Conservation (phyloP, 2,888 invertebrate genomes). For the Iselma pallidipennis region DNA sequence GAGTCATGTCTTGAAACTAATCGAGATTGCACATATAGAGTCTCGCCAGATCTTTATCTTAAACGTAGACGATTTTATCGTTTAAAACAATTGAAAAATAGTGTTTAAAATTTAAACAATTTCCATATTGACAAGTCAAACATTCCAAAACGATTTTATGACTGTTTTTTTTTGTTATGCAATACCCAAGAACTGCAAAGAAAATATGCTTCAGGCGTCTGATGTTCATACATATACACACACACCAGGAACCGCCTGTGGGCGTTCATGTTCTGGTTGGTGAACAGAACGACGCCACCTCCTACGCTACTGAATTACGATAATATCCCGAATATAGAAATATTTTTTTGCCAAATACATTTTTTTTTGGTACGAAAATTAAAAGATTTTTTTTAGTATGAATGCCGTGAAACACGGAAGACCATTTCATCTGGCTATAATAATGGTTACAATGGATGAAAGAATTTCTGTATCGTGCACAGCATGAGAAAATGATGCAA, state of each 20-base stretch:
- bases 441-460: background rate
- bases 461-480: background rate
- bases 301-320: slow-evolving; percentile 24
- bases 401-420: background rate
- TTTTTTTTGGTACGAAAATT: background rate
- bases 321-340: background rate
- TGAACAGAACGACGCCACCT: slow-evolving; percentile 31
- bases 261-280: slow-evolving; percentile 37
- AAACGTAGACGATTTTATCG: background rate
- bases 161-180: slow-evolving; percentile 9
- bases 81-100: background rate
- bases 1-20: background rate
- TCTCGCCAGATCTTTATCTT: background rate
- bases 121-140: slow-evolving; percentile 1
- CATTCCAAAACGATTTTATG: slow-evolving; percentile 2
- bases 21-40: background rate
- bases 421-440: background rate
- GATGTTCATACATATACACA: slow-evolving; percentile 10
- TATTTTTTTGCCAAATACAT: background rate
- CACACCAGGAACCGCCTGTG: slow-evolving; percentile 29
- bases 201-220: slow-evolving; percentile 5
- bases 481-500: background rate
- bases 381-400: background rate
- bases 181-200: slow-evolving; percentile 10
- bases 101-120: background rate